A percentile compares a stretch with the other conserved stretches of the same genome.
phyloP scores from a whole-genome alignment of 2,113 vertebrate genomes.

The Menura novaehollandiae region DNA sequence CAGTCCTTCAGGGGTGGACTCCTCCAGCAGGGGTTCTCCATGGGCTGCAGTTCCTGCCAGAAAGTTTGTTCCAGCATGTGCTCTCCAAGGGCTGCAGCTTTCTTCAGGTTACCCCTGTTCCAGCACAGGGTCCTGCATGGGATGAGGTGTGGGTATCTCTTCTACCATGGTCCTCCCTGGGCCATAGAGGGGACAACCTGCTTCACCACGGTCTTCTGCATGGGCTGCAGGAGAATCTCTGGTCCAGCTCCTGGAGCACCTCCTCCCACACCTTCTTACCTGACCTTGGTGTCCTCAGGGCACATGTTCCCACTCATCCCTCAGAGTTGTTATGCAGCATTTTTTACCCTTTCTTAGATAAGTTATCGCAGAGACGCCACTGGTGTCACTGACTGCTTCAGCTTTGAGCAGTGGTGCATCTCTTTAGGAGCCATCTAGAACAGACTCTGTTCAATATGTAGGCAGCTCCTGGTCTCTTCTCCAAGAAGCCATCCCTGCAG shows the following conservation, averaged over 20 bases:
- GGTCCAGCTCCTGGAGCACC: not conserved
- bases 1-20: not conserved
- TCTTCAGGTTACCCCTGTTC: not conserved
- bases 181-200: fast-evolving
- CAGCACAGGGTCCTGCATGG: not conserved
- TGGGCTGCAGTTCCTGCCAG: fast-evolving
- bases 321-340: not conserved
- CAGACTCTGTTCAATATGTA: not conserved
- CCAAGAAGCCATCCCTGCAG: not conserved
- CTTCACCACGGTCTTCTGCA: not conserved
- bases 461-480: not conserved
- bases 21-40: not conserved
- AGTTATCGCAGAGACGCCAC: not conserved
- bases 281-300: not conserved
- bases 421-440: not conserved
- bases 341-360: not conserved
- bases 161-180: fast-evolving
- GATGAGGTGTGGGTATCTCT: not conserved
- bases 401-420: not conserved
- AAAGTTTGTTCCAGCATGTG: not conserved
- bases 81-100: not conserved
- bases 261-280: not conserved
- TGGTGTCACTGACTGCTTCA: fast-evolving
- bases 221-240: not conserved
- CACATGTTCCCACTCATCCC: fast-evolving